Evolutionary conservation across 2,888 invertebrate species (phyloP), one percentile per base, ranked within the genome.

Genomic region (Corbicula japonica): DNA sequence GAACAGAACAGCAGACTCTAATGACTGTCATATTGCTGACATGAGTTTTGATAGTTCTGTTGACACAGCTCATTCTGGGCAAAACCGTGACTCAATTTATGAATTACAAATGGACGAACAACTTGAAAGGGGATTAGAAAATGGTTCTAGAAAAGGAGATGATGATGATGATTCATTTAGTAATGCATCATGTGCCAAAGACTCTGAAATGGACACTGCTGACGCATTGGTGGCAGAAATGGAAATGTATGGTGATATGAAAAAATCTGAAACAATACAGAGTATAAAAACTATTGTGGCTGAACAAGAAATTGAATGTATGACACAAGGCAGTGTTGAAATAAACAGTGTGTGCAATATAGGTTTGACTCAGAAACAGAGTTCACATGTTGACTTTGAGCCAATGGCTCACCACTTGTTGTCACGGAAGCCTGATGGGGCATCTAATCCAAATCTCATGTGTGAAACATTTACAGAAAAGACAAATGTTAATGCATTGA

Each of bases 361-460:
- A 26, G 54, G 63, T 52, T 18, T 50, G 12, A 58, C 58, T 52
- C 71, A 58, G 30, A 69, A 48, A 38, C 61, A 72, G 48, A 21
- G n/a, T 48, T 56, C 61, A n/a, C 46, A 46, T 26, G 52, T 61
- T 30, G 80, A 80, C 38, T 66, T 65, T 68, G 83, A 80, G 46
- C 62, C 76, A 50, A 68, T 76, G 6, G 56, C 76, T n/a, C 85
- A 83, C 34, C 65, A n/a, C n/a, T 63, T 84, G 15, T 58, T 90
- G 52, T 87, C 87, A 28, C 76, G 91, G 50, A 90, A 88, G 94
- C 98, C 98, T 5, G 98, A 98, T 90, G 98, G 98, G 58, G 97
- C 98, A 63, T 98, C 98, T 30, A 98, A 98, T 95, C 98, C 98
- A 23, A 97, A 97, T 94, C 95, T 98, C 88, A 81, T 84, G 21